Percentiles rank a stretch among this genome's conserved stretches.
These are phyloP conservation scores for Cheilosia pagana DNA, from an alignment of 2,888 invertebrate species.

Conservation along the genomic window DNA sequence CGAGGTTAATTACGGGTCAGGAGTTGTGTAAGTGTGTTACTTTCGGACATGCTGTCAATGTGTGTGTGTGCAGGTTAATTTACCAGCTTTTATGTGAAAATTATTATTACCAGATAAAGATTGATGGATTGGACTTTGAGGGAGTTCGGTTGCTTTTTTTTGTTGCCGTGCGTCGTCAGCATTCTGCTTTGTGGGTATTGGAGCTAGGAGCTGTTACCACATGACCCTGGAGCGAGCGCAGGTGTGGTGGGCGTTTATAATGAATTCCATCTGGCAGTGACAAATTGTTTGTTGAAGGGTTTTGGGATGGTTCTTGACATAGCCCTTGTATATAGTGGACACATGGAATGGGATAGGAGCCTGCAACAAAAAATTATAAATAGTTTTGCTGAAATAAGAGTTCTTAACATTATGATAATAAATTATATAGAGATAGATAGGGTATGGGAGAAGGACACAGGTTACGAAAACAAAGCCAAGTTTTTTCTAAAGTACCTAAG, in stretches of 20 bases:
- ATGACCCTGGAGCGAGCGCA: background rate
- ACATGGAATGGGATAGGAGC: too few species aligned
- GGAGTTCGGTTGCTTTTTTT: constrained; percentile 10
- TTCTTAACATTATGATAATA: too few species aligned
- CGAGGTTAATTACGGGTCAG: constrained; percentile 44
- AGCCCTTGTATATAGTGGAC: too few species aligned
- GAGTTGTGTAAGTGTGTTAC: constrained; percentile 6
- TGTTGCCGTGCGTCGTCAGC: constrained; percentile 5
- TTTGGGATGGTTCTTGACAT: too few species aligned
- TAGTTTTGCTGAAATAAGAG: too few species aligned
- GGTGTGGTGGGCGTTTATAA: constrained; percentile 13
- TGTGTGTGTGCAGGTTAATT: constrained; percentile 25
- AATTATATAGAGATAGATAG: too few species aligned
- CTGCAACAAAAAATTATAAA: too few species aligned
- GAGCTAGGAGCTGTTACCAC: background rate
- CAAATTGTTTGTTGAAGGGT: constrained; percentile 23
- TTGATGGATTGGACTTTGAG: constrained; percentile 25
- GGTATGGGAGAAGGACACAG: too few species aligned
- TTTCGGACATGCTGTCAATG: background rate
- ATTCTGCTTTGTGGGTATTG: constrained; percentile 3
- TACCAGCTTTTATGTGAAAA: constrained; percentile 29
- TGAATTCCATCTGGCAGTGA: constrained; percentile 48
- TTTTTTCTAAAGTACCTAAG: too few species aligned
- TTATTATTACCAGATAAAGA: constrained; percentile 40
- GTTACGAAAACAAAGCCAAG: too few species aligned